Conservation (phyloP, 2,888 invertebrate species). For the Galeopsomyia nigrocyanea region DNA sequence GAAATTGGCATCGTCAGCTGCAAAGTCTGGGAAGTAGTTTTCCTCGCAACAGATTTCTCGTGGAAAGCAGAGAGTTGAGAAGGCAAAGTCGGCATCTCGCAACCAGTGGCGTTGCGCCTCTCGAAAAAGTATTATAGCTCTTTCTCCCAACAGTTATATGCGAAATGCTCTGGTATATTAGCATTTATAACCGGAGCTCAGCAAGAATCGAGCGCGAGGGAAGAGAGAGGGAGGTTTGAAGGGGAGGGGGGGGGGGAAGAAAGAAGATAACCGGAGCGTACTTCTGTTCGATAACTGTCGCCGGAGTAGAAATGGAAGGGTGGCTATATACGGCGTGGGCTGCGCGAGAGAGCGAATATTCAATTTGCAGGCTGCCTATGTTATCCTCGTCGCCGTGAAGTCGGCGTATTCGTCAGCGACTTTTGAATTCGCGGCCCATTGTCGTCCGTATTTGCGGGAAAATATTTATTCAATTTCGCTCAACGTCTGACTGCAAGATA, state of each 20-base stretch:
- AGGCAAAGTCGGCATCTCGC: too few species aligned
- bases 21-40: constrained; percentile 24
- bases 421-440: constrained; percentile 65
- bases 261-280: background rate
- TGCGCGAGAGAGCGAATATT: constrained; percentile 54
- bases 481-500: constrained; percentile 59
- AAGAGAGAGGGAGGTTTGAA: constrained; percentile 12
- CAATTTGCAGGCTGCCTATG: constrained; percentile 60
- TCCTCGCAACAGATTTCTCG: constrained; percentile 28
- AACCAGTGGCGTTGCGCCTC: background rate
- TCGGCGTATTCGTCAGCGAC: constrained; percentile 58
- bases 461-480: constrained; percentile 68
- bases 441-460: constrained; percentile 64
- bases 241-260: constrained; percentile 26
- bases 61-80: background rate
- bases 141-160: constrained; percentile 14
- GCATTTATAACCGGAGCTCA: constrained; percentile 62
- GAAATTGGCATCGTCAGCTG: constrained; percentile 41
- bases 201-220: constrained; percentile 54
- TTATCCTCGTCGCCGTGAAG: background rate
- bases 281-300: background rate
- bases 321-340: background rate
- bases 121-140: constrained; percentile 28
- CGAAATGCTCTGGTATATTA: constrained; percentile 42
- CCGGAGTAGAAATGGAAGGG: background rate